Evolutionary conservation across 2,113 vertebrate species (phyloP).

Genomic region (Mustela lutreola): DNA sequence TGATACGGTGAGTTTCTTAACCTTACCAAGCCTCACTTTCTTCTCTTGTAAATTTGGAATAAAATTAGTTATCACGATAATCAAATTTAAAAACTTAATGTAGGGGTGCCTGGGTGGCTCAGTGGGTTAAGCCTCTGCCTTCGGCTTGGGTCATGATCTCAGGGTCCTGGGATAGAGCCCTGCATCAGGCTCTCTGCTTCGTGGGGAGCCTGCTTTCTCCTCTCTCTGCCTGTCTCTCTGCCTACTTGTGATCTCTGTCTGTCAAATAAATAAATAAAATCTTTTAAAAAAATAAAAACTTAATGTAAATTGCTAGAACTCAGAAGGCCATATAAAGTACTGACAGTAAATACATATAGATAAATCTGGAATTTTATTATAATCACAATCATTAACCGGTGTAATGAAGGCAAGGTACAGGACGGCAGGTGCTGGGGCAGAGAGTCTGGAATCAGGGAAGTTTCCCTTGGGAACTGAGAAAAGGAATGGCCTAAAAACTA

Average conservation of each 20-base stretch:
- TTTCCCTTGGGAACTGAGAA: background rate
- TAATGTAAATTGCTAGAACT: background rate
- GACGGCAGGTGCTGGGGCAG: background rate
- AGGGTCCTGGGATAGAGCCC: too few relatives aligned
- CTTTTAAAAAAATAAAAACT: background rate
- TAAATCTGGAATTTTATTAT: background rate
- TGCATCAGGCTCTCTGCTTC: too few relatives aligned
- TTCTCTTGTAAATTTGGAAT: background rate
- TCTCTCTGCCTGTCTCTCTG: too few relatives aligned
- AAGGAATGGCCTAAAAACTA: background rate
- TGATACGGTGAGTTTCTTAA: background rate
- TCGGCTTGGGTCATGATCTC: too few relatives aligned
- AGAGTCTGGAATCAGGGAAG: background rate
- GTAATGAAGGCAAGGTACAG: background rate
- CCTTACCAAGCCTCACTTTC: background rate
- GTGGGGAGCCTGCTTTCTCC: too few relatives aligned
- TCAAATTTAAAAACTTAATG: background rate
- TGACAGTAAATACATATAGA: background rate
- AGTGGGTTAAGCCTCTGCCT: too few relatives aligned
- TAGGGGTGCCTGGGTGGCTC: background rate
- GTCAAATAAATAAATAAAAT: too few relatives aligned
- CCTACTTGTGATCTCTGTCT: too few relatives aligned
- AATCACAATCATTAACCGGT: background rate
- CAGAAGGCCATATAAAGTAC: background rate
- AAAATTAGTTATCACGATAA: background rate